These are phyloP conservation scores for Cylindroiulus punctatus DNA, from an alignment of 2,888 invertebrate genomes.

Conservation along the genomic window DNA sequence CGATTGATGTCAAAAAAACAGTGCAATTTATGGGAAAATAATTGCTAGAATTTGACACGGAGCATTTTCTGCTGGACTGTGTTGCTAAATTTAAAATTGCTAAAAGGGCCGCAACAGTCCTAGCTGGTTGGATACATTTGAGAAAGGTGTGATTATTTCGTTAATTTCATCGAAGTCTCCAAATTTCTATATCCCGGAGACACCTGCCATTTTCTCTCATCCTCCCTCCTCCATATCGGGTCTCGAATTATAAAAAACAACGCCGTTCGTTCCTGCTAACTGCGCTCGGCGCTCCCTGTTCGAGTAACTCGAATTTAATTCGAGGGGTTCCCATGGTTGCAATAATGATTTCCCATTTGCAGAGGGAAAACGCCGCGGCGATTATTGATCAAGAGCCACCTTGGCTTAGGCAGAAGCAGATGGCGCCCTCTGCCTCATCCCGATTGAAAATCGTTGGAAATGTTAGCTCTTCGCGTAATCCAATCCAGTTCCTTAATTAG, in stretches of 20 bases:
- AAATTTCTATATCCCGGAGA: too few species aligned
- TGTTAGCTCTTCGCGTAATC: too few species aligned
- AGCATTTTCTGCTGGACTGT: too few species aligned
- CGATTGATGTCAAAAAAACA: too few species aligned
- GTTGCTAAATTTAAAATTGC: too few species aligned
- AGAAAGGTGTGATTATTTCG: background rate
- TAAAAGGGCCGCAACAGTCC: too few species aligned
- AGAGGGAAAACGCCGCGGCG: background rate
- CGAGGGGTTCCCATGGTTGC: slow-evolving; percentile 31
- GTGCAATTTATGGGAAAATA: too few species aligned
- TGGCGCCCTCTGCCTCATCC: background rate
- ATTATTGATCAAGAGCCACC: background rate
- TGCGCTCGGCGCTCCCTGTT: background rate
- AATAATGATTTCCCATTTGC: slow-evolving; percentile 42
- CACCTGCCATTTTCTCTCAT: too few species aligned
- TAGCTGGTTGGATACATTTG: background rate
- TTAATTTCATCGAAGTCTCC: too few species aligned
- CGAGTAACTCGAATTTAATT: slow-evolving; percentile 27
- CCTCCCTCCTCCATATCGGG: background rate
- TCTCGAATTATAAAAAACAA: background rate
- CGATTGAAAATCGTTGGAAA: background rate
- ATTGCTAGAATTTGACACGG: too few species aligned
- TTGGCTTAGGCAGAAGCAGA: background rate
- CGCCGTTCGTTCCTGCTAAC: background rate
- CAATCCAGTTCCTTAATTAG: too few species aligned